phyloP scores from a whole-genome alignment of 1,140 invertebrate genomes.

The Limonius californicus region DNA sequence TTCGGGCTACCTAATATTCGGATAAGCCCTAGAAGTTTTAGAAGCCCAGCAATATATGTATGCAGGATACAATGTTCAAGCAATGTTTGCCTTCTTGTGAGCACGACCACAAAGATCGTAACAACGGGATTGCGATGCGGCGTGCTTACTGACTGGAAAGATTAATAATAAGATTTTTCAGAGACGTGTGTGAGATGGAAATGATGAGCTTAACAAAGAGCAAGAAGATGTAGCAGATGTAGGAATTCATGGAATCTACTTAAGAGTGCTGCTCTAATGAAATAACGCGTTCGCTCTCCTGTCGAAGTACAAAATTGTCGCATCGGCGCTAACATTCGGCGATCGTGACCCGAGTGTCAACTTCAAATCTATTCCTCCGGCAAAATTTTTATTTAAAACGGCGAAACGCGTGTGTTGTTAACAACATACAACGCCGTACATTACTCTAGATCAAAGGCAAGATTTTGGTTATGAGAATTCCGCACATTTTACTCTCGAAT shows the following conservation, averaged over 20 bases:
- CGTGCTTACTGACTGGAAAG: slow-evolving; percentile 40
- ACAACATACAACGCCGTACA: background rate
- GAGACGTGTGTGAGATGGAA: slow-evolving; percentile 39
- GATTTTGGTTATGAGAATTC: slow-evolving; percentile 6
- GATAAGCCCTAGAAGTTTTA: background rate
- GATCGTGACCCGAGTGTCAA: slow-evolving; percentile 31
- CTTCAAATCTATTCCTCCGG: slow-evolving; percentile 20
- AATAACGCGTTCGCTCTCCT: slow-evolving; percentile 24
- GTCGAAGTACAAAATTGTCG: slow-evolving; percentile 27
- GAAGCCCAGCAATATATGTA: slow-evolving; percentile 11
- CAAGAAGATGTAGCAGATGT: slow-evolving; percentile 18
- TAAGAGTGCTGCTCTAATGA: slow-evolving; percentile 28
- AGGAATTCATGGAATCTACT: slow-evolving; percentile 26
- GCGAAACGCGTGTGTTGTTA: background rate
- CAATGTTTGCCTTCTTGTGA: slow-evolving; percentile 28
- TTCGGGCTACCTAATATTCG: too few relatives aligned
- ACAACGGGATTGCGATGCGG: slow-evolving; percentile 32
- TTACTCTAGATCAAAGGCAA: background rate
- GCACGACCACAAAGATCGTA: slow-evolving; percentile 35
- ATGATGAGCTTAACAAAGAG: slow-evolving; percentile 35
- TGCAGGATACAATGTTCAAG: slow-evolving; percentile 25
- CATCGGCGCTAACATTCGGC: slow-evolving; percentile 19
- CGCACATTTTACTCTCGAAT: slow-evolving; percentile 4
- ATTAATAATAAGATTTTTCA: slow-evolving; percentile 41
- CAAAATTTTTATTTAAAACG: slow-evolving; percentile 30